These are phyloP conservation scores for Premnoplex brunnescens DNA, from an alignment of 2,797 vertebrate genomes.

Conservation along the genomic window DNA sequence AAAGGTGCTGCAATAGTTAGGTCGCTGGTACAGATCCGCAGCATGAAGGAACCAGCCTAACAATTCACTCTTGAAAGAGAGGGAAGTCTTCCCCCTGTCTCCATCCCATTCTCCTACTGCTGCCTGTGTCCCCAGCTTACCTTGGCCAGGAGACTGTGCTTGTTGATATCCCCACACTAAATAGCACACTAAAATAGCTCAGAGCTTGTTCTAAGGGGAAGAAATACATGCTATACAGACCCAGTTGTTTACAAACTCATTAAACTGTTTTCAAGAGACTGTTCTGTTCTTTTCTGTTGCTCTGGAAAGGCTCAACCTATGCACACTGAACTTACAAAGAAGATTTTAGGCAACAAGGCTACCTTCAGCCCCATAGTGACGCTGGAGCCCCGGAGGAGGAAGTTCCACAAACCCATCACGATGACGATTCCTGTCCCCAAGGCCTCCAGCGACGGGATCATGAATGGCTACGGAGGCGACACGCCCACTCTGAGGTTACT, in stretches of 20 bases:
- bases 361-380: constrained; percentile 98
- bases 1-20: not conserved
- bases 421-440: constrained; percentile 97
- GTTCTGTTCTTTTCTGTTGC: not conserved
- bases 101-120: not conserved
- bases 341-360: constrained; percentile 94
- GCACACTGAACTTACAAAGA: constrained; percentile 87
- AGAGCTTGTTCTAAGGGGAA: not conserved
- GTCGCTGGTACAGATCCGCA: not conserved
- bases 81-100: not conserved
- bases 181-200: not conserved
- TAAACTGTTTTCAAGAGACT: not conserved
- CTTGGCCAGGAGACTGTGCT: not conserved
- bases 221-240: too few species aligned
- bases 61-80: not conserved
- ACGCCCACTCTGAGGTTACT: constrained; percentile 91
- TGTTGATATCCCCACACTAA: not conserved
- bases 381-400: constrained; percentile 93
- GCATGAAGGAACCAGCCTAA: not conserved
- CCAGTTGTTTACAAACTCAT: not conserved
- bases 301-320: constrained; percentile 90
- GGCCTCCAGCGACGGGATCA: constrained; percentile 83
- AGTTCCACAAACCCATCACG: constrained; percentile 98
- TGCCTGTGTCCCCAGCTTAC: not conserved
- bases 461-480: constrained; percentile 90